A percentile compares a stretch with the other conserved stretches of the same genome.
phyloP scores from a whole-genome alignment of 1,140 invertebrate genomes.

The Oscheius sp. region DNA sequence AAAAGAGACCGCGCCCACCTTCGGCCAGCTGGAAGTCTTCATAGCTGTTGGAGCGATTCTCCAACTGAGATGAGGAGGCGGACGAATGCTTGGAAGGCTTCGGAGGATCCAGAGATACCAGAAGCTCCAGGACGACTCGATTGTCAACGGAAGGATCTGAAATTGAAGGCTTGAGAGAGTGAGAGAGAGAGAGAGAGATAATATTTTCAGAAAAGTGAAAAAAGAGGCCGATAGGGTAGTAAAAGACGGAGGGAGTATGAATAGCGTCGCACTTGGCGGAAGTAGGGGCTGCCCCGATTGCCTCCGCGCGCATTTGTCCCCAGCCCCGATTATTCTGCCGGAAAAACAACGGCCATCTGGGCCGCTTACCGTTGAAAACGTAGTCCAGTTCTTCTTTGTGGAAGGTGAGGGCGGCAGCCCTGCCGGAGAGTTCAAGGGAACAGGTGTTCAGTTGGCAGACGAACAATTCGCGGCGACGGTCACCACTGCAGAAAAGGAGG shows the following conservation, averaged over 20 bases:
- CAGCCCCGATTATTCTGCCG: background rate
- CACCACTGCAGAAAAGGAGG: no score
- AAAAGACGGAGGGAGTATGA: no score
- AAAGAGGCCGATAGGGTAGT: no score
- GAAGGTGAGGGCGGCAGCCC: constrained; percentile 74
- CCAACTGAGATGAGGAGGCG: constrained; percentile 68
- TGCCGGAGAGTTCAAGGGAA: constrained; percentile 69
- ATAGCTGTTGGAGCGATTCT: constrained; percentile 70
- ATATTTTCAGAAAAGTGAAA: no score
- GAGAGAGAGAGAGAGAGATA: no score
- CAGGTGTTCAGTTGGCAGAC: constrained; percentile 87
- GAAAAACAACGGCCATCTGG: no score
- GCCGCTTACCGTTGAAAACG: constrained; percentile 43
- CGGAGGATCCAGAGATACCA: constrained; percentile 70
- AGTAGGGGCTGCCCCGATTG: no score
- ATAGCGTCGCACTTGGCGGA: no score
- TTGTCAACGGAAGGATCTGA: constrained; percentile 64
- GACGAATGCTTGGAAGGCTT: no score
- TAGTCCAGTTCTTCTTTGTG: constrained; percentile 77
- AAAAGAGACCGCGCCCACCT: constrained; percentile 42
- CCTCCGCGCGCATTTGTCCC: background rate
- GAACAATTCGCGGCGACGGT: constrained; percentile 70
- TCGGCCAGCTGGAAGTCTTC: constrained; percentile 69
- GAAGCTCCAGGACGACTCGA: constrained; percentile 78
- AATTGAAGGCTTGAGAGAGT: constrained; percentile 35